Percentiles rank a stretch among this genome's conserved stretches.
phyloP scores from a whole-genome alignment of 1,140 invertebrate genomes.

The Eupeodes corollae region DNA sequence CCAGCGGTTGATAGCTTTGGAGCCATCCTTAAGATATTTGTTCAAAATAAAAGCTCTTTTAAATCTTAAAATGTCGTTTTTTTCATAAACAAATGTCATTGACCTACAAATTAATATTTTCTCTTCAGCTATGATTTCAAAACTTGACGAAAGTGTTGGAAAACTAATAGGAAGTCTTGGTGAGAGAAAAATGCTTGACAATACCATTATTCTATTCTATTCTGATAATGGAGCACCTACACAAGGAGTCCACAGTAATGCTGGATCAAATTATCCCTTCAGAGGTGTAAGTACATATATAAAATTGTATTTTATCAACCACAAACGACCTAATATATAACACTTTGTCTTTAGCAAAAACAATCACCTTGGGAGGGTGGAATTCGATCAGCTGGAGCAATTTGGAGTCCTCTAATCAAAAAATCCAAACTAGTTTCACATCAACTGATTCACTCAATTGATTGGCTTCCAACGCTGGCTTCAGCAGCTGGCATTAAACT shows the following conservation, averaged over 20 bases:
- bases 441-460: slow-evolving; percentile 68
- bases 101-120: too few species aligned
- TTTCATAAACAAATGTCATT: too few species aligned
- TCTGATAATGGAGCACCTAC: slow-evolving; percentile 71
- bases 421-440: slow-evolving; percentile 50
- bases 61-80: too few species aligned
- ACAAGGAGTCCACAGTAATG: slow-evolving; percentile 55
- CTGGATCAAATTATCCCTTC: slow-evolving; percentile 77
- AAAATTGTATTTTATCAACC: neutral
- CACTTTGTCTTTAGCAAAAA: slow-evolving; percentile 43
- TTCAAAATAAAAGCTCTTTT: too few species aligned
- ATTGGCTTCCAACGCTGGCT: slow-evolving; percentile 80
- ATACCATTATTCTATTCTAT: slow-evolving; percentile 60
- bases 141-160: slow-evolving; percentile 75
- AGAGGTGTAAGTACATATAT: slow-evolving; percentile 50
- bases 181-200: slow-evolving; percentile 53
- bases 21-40: too few species aligned
- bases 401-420: slow-evolving; percentile 62
- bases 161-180: slow-evolving; percentile 56
- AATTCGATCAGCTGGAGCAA: slow-evolving; percentile 59
- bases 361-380: slow-evolving; percentile 77
- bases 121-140: slow-evolving; percentile 66
- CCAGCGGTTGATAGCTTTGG: too few species aligned
- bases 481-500: slow-evolving; percentile 43
- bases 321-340: neutral